A percentile compares a stretch with the other conserved stretches of the same genome.
Evolutionary conservation across 2,113 vertebrate species (phyloP).

Genomic region (Odocoileus hemionus): DNA sequence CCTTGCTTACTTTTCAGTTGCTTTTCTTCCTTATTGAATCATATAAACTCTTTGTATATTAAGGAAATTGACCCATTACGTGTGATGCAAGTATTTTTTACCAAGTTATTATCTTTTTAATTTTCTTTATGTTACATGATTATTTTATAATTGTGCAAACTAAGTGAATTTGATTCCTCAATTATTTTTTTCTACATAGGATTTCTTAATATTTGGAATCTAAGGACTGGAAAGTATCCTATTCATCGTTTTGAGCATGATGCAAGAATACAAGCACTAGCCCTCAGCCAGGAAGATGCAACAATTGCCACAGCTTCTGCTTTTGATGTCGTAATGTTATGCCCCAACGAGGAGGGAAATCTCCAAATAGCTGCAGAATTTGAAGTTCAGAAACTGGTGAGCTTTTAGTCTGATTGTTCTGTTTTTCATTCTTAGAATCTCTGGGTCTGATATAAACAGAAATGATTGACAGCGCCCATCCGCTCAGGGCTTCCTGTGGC

Average conservation of each 20-base stretch:
- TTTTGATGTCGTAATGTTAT: slow-evolving; percentile 85
- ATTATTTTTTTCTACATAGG: slow-evolving; percentile 73
- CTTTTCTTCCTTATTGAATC: background rate
- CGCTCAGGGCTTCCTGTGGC: background rate
- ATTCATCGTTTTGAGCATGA: slow-evolving; percentile 88
- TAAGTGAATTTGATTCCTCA: background rate
- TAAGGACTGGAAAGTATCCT: slow-evolving; percentile 85
- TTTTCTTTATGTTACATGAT: background rate
- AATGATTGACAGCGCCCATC: background rate
- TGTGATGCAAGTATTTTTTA: background rate
- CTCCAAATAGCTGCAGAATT: slow-evolving; percentile 85
- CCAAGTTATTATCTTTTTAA: background rate
- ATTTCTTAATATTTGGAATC: slow-evolving; percentile 92
- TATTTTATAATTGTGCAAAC: background rate
- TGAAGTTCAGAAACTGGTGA: slow-evolving; percentile 89
- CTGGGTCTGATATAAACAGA: background rate
- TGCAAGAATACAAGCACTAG: slow-evolving; percentile 85
- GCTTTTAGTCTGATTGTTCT: slow-evolving; percentile 59
- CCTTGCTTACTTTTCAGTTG: background rate
- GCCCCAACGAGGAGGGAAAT: slow-evolving; percentile 84
- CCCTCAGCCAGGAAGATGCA: slow-evolving; percentile 81
- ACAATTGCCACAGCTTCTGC: slow-evolving; percentile 85
- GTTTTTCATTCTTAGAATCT: background rate
- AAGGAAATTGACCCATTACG: background rate
- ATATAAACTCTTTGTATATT: background rate